phyloP scores from a whole-genome alignment of 2,797 vertebrate species.

The Pipistrellus nathusii region DNA sequence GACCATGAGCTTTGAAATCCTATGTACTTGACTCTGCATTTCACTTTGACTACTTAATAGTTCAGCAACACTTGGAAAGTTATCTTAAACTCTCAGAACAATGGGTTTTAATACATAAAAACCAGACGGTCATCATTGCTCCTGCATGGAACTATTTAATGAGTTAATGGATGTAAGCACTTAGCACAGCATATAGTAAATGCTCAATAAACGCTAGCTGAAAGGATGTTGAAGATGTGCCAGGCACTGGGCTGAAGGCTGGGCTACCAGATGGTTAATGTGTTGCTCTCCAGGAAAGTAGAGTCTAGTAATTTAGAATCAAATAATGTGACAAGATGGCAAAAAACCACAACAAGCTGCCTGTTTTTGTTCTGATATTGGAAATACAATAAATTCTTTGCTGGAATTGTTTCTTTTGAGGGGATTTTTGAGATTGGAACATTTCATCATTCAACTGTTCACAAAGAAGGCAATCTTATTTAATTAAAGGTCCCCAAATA shows the following conservation, averaged over 20 bases:
- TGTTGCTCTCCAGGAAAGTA: neutral
- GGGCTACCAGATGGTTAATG: neutral
- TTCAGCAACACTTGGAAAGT: neutral
- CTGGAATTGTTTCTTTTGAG: conserved; percentile 5
- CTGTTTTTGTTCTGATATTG: neutral
- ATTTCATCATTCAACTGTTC: neutral
- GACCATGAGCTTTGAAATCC: neutral
- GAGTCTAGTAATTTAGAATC: neutral
- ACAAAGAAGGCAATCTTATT: neutral
- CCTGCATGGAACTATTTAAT: neutral
- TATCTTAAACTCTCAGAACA: neutral
- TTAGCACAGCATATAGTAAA: conserved; percentile 32
- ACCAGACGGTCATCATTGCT: neutral
- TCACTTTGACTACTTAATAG: neutral
- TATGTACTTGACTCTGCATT: neutral
- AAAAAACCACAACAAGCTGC: neutral
- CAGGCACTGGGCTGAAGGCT: neutral
- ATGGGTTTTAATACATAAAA: neutral
- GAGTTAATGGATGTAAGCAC: neutral
- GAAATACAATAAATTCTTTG: conserved; percentile 9
- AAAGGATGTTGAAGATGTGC: neutral
- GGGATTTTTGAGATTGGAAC: conserved; percentile 22
- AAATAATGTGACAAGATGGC: conserved; percentile 43
- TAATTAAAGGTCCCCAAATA: neutral
- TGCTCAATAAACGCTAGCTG: conserved; percentile 25